These are phyloP conservation scores for Amblyopsis hoosieri DNA, from an alignment of 2,797 vertebrate genomes.

Conservation along the genomic window DNA sequence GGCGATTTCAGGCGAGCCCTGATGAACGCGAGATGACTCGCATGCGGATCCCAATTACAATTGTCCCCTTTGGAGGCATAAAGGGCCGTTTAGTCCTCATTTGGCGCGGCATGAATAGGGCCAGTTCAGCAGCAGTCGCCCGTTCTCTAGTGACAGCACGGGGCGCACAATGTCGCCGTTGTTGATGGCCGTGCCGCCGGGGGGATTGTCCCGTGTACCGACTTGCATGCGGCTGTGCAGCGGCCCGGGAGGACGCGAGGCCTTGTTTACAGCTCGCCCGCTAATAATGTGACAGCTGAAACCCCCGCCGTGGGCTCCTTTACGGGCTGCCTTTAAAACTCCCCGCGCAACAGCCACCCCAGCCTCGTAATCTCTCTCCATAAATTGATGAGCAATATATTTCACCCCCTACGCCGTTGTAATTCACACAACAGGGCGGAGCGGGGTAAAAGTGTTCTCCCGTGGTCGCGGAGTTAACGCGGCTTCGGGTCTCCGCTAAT, in stretches of 20 bases:
- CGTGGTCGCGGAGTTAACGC: neutral
- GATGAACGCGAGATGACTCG: slow-evolving; percentile 49
- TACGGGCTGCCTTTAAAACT: slow-evolving; percentile 11
- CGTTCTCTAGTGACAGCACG: slow-evolving; percentile 81
- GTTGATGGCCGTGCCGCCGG: slow-evolving; percentile 83
- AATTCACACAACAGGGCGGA: neutral
- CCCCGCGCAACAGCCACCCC: neutral
- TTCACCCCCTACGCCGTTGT: neutral
- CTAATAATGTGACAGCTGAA: slow-evolving; percentile 93
- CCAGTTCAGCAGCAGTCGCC: slow-evolving; percentile 84
- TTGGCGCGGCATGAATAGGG: slow-evolving; percentile 75
- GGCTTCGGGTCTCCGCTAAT: slow-evolving; percentile 1
- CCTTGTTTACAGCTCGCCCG: slow-evolving; percentile 87
- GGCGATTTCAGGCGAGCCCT: slow-evolving; percentile 42
- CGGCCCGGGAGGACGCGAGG: slow-evolving; percentile 78
- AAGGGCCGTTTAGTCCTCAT: slow-evolving; percentile 74
- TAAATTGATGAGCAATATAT: neutral
- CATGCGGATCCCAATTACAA: slow-evolving; percentile 66
- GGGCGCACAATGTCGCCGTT: slow-evolving; percentile 89
- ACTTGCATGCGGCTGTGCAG: slow-evolving; percentile 87
- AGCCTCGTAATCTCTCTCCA: neutral
- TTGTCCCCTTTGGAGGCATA: slow-evolving; percentile 68
- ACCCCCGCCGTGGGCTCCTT: slow-evolving; percentile 56
- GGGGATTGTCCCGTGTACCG: slow-evolving; percentile 80
- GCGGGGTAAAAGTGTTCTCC: neutral